Conservation (phyloP, 2,797 vertebrate genomes). For the Clarias fuscus region DNA sequence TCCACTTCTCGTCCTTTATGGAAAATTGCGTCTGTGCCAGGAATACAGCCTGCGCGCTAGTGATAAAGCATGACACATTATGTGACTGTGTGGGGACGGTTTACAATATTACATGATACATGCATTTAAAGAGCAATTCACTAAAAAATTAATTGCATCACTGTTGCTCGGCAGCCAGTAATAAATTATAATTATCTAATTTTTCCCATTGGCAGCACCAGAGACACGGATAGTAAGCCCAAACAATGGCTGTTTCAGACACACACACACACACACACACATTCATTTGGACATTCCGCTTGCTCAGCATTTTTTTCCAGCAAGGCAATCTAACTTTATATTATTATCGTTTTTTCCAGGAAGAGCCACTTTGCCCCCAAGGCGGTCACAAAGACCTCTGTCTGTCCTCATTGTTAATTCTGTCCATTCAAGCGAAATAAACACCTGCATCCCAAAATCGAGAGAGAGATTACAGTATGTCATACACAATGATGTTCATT, state of each 20-base stretch:
- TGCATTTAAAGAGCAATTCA: neutral
- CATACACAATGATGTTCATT: neutral
- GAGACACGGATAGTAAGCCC: constrained; percentile 20
- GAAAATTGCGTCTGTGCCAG: constrained; percentile 26
- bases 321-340: constrained; percentile 21
- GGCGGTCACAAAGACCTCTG: constrained; percentile 15
- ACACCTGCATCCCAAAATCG: constrained; percentile 16
- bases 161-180: constrained; percentile 20
- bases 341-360: constrained; percentile 21
- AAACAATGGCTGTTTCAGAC: constrained; percentile 14
- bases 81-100: neutral
- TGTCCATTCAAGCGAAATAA: constrained; percentile 31
- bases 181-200: constrained; percentile 38
- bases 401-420: constrained; percentile 24
- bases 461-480: neutral
- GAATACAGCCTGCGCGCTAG: neutral
- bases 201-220: constrained; percentile 5
- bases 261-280: constrained; percentile 10
- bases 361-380: constrained; percentile 4
- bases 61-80: neutral
- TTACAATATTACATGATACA: neutral
- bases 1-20: constrained; percentile 30
- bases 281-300: neutral
- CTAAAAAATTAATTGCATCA: constrained; percentile 17
- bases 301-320: constrained; percentile 21